These are phyloP conservation scores for Triplophysa bombifrons DNA, from an alignment of 2,797 vertebrate species.

Conservation along the genomic window DNA sequence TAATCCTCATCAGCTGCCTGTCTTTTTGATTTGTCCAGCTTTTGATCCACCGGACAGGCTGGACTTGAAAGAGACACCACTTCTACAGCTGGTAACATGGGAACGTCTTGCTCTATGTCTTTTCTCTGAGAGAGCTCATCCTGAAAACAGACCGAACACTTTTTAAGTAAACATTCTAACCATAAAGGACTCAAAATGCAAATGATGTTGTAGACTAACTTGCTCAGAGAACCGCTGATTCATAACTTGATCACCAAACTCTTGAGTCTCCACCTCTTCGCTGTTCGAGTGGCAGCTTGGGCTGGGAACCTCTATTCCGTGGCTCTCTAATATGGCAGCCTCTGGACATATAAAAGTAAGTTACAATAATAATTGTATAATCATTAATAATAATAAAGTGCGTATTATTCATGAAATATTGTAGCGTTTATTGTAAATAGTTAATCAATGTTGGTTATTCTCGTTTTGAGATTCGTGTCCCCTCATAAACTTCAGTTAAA, in stretches of 20 bases:
- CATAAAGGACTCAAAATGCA: background rate
- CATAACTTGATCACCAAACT: slow-evolving; percentile 79
- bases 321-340: slow-evolving; percentile 85
- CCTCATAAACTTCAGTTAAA: too few species aligned
- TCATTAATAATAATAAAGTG: background rate
- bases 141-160: slow-evolving; percentile 56
- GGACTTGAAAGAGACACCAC: slow-evolving; percentile 70
- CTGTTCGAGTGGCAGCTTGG: slow-evolving; percentile 84
- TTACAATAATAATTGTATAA: background rate
- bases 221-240: slow-evolving; percentile 76
- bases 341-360: slow-evolving; percentile 63
- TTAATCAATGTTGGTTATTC: too few species aligned
- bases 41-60: slow-evolving; percentile 68
- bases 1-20: slow-evolving; percentile 80
- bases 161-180: background rate
- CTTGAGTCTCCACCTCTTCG: slow-evolving; percentile 80
- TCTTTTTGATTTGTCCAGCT: slow-evolving; percentile 76
- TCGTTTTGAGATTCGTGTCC: too few species aligned
- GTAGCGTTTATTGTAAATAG: too few species aligned
- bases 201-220: slow-evolving; percentile 54
- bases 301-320: slow-evolving; percentile 83
- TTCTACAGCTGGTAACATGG: slow-evolving; percentile 67
- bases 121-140: slow-evolving; percentile 76
- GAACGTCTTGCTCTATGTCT: slow-evolving; percentile 71
- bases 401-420: too few species aligned